Evolutionary conservation across 1,140 invertebrate species (phyloP).

Genomic region (Drosophila athabasca): DNA sequence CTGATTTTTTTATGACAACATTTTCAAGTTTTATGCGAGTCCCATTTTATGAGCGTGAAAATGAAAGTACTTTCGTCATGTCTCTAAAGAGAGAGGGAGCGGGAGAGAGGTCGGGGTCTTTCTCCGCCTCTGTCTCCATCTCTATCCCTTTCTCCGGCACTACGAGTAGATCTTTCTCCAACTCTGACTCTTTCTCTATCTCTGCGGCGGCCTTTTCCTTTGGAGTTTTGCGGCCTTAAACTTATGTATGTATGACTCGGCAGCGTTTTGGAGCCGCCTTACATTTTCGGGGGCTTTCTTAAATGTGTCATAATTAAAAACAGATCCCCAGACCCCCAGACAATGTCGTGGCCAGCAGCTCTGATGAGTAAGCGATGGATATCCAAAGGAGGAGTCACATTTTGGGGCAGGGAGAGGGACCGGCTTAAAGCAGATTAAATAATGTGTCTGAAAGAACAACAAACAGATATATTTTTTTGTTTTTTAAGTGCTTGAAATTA

Average conservation of each 20-base stretch:
- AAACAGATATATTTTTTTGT: no score
- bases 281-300: constrained; percentile 54
- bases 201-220: constrained; percentile 35
- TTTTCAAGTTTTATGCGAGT: constrained; percentile 62
- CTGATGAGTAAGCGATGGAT: constrained; percentile 8
- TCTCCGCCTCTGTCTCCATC: constrained; percentile 11
- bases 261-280: constrained; percentile 47
- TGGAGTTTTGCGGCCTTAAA: constrained; percentile 37
- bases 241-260: constrained; percentile 54
- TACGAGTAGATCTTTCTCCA: no score
- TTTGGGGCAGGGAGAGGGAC: no score
- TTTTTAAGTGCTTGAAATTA: constrained; percentile 4
- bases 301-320: constrained; percentile 72
- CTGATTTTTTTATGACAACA: constrained; percentile 67
- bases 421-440: no score
- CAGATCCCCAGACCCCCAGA: constrained; percentile 7
- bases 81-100: not conserved
- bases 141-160: constrained; percentile 17
- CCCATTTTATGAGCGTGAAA: constrained; percentile 76
- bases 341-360: constrained; percentile 27
- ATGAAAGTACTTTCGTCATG: constrained; percentile 77
- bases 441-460: no score
- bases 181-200: not conserved
- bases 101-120: not conserved
- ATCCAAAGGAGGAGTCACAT: no score